Evolutionary conservation across 2,888 invertebrate species (phyloP).

Genomic region (Rhopalosiphum nymphaeae): DNA sequence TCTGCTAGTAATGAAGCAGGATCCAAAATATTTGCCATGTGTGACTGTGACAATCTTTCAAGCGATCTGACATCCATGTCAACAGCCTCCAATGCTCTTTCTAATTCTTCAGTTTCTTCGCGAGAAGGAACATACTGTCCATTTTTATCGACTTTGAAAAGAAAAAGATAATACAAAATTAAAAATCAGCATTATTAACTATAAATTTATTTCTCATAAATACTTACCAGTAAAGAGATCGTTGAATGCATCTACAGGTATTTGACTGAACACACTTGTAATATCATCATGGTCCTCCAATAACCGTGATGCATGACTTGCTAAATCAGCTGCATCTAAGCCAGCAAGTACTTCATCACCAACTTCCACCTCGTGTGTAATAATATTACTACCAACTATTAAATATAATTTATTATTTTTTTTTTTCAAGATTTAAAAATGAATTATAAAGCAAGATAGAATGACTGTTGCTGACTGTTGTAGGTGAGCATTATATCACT

Average conservation of each 20-base stretch:
- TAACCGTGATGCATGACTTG: constrained; percentile 72
- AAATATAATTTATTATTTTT: constrained; percentile 3
- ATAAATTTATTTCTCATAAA: neutral
- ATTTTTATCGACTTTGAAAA: constrained; percentile 76
- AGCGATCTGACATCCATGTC: constrained; percentile 75
- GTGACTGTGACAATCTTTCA: constrained; percentile 77
- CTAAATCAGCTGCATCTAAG: constrained; percentile 74
- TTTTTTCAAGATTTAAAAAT: neutral
- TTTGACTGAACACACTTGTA: constrained; percentile 82
- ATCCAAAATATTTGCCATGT: constrained; percentile 61
- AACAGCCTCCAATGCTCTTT: constrained; percentile 85
- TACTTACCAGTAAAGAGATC: constrained; percentile 81
- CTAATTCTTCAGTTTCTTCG: constrained; percentile 90
- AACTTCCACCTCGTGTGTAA: constrained; percentile 69
- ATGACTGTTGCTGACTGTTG: too few species aligned
- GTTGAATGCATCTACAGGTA: constrained; percentile 86
- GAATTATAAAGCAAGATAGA: neutral
- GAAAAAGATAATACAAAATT: constrained; percentile 35
- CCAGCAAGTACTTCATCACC: constrained; percentile 74
- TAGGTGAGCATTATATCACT: neutral
- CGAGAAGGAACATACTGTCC: constrained; percentile 80
- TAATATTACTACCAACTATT: constrained; percentile 46
- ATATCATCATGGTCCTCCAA: constrained; percentile 83
- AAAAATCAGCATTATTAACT: neutral
- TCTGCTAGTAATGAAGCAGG: constrained; percentile 59